Base-by-base conservation (phyloP, 2,797 vertebrate genomes). In the Lutjanus campechanus region DNA sequence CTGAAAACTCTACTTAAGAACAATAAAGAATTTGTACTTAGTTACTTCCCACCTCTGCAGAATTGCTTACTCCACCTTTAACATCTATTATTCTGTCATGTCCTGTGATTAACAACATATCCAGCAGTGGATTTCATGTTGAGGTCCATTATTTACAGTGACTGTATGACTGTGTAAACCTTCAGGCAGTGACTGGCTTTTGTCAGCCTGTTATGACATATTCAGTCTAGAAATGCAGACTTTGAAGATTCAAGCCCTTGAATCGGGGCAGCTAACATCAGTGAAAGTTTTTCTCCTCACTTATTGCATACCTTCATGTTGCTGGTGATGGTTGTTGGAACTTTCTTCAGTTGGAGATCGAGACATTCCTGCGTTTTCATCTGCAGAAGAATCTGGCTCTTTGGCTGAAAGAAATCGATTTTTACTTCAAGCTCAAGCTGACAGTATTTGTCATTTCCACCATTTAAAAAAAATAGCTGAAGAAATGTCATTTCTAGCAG, bases 341-440 rank as follows among this genome's bases (percentile, higher is more conserved):
- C 58, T 44, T 17, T 85, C 85, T 58, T 88, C 84, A 22, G 59
- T 74, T 47, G 82, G 63, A 69, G 88, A 91, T 80, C 55, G 73
- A 29, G 88, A 88, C 8, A 70, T 69, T 51, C 71, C 84, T 41
- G 81, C 56, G 41, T 89, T 85, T 77, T 78, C 74, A 77, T 92
- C 88, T 40, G 56, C 69, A 60, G 85, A 82, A 49, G 41, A 70
- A 63, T 88, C 85, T 58, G 82, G 49, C 19, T 88, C 67, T 84
- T 87, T 86, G 69, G 11, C 90, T 89, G 69, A 60, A 81, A 82
- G 16, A 60, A 25, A 90, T 19, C 8, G 1, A 58, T 19, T 13
- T 44, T 74, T 46, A 47, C 62, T 81, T 76, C 0, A 67, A 40
- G 11, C 11, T 61, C 3, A 65, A n/a, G 3, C 55, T 56, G 56